A percentile compares a stretch with the other conserved stretches of the same genome.
Conservation (phyloP, 2,797 vertebrate genomes). For the Phylloscopus collybita region DNA sequence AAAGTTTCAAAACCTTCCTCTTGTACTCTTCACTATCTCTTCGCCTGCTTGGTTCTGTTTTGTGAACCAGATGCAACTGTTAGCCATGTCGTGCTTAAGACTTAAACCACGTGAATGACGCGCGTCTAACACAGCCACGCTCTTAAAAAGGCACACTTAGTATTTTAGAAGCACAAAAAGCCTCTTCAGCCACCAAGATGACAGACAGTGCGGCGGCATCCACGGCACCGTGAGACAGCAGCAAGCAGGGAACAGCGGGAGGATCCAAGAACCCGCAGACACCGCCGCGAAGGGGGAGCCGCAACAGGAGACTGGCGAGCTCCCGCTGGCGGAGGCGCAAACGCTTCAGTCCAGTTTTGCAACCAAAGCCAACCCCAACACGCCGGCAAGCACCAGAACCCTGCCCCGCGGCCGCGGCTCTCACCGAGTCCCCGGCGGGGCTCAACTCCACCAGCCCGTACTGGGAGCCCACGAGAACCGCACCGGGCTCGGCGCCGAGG, state of each 20-base stretch:
- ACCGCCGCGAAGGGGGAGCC: accelerated
- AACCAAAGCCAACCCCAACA: background rate
- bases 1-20: background rate
- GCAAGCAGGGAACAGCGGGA: too few relatives aligned
- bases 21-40: accelerated
- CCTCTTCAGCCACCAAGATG: background rate
- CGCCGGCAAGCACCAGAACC: background rate
- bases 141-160: accelerated
- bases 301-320: accelerated
- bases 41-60: background rate
- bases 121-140: accelerated
- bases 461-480: slow-evolving; percentile 82
- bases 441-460: slow-evolving; percentile 83
- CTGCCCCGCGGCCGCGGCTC: background rate
- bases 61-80: too few relatives aligned
- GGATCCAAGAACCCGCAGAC: accelerated
- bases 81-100: accelerated
- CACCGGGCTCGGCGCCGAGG: slow-evolving; percentile 77
- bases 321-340: background rate
- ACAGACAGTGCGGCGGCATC: accelerated
- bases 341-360: background rate
- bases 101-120: background rate
- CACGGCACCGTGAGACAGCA: accelerated
- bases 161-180: background rate
- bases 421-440: slow-evolving; percentile 80